Conservation (phyloP, 2,888 invertebrate species). For the Mesorhabditis belari region DNA sequence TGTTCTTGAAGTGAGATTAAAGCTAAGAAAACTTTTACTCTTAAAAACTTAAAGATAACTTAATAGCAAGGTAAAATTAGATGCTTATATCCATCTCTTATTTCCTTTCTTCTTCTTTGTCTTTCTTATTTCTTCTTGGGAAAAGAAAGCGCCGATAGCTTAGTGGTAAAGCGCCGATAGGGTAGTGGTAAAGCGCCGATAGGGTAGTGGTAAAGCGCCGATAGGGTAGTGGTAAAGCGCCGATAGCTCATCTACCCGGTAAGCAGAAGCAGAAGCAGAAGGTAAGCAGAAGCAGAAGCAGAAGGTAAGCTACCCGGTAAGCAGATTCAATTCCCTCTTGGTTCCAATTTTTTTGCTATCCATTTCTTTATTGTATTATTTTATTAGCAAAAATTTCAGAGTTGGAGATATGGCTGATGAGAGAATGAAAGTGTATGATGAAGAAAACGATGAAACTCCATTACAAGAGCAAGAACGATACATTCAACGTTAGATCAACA, state of each 20-base stretch:
- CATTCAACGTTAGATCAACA: slow-evolving; percentile 8
- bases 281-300: background rate
- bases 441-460: slow-evolving; percentile 11
- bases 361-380: background rate
- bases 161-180: too few species aligned
- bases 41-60: background rate
- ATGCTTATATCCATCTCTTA: background rate
- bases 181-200: too few species aligned
- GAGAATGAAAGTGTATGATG: slow-evolving; percentile 8
- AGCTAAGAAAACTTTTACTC: background rate
- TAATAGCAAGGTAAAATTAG: background rate
- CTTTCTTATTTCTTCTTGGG: too few species aligned
- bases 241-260: background rate
- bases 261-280: background rate
- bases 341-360: too few species aligned
- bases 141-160: too few species aligned
- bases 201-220: too few species aligned
- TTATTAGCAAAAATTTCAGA: slow-evolving; percentile 5
- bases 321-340: too few species aligned
- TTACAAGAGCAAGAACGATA: slow-evolving; percentile 21
- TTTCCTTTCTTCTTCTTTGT: too few species aligned
- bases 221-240: too few species aligned
- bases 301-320: too few species aligned
- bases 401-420: slow-evolving; percentile 41
- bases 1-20: slow-evolving; percentile 69